These are phyloP conservation scores for Eupithecia tripunctaria DNA, from an alignment of 2,888 invertebrate species.

Conservation along the genomic window DNA sequence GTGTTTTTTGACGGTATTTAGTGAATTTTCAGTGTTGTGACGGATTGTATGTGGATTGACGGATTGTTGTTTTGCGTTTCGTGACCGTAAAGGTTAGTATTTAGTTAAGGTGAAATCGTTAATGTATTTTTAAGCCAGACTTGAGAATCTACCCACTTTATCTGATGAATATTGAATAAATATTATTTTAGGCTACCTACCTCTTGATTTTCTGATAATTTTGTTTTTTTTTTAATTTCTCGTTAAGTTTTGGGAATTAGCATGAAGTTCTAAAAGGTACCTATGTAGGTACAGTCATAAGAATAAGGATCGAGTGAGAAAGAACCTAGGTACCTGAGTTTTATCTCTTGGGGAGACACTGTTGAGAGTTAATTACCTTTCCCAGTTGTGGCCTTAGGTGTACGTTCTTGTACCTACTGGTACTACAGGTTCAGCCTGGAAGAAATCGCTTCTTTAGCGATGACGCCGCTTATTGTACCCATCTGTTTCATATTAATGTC, in stretches of 20 bases:
- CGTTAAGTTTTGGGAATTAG: neutral
- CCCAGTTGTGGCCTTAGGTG: neutral
- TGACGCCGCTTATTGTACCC: too few species aligned
- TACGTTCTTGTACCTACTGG: neutral
- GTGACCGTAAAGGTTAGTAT: constrained; percentile 43
- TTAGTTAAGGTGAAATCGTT: constrained; percentile 16
- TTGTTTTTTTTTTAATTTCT: neutral
- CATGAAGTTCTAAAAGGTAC: neutral
- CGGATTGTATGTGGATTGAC: constrained; percentile 48
- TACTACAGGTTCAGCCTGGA: too few species aligned
- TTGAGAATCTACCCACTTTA: neutral
- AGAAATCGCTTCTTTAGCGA: too few species aligned
- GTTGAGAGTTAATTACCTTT: neutral
- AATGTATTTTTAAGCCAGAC: constrained; percentile 2
- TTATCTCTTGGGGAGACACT: neutral
- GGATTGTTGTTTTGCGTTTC: constrained; percentile 40
- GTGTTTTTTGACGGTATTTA: constrained; percentile 34
- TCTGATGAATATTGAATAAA: neutral
- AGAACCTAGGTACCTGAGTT: neutral
- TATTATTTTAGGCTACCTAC: neutral
- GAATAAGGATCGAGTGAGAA: neutral
- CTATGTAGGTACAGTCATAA: neutral
- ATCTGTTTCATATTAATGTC: too few species aligned
- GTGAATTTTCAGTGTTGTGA: constrained; percentile 45
- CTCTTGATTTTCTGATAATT: neutral